Conservation (phyloP, 2,113 vertebrate species). For the Passer domesticus region DNA sequence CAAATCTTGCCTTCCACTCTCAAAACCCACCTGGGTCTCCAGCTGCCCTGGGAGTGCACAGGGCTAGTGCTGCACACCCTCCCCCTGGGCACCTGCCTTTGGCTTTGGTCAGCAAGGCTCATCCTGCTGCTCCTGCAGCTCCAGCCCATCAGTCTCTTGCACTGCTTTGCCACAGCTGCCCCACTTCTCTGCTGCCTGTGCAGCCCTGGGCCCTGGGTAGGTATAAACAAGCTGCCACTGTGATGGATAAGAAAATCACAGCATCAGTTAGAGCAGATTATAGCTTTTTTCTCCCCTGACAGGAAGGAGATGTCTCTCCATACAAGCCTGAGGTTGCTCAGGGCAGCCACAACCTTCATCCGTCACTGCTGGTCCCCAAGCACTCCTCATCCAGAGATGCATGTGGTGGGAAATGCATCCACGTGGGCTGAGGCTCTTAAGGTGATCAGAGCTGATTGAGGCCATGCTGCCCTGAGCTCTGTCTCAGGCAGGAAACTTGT, state of each 20-base stretch:
- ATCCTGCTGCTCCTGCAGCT: not conserved
- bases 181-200: not conserved
- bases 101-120: not conserved
- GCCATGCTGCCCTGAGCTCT: rapidly evolving
- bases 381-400: not conserved
- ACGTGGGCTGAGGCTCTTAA: not conserved
- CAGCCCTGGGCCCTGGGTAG: not conserved
- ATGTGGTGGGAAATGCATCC: not conserved
- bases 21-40: not conserved
- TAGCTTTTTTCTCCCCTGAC: not conserved
- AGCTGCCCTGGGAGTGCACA: no score
- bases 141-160: not conserved
- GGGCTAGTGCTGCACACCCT: not conserved
- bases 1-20: not conserved
- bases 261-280: not conserved
- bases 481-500: not conserved
- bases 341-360: not conserved
- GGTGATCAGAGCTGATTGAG: not conserved
- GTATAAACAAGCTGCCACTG: not conserved
- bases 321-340: not conserved
- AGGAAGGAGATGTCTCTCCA: not conserved
- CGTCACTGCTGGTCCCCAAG: not conserved
- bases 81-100: not conserved
- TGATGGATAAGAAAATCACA: constrained; percentile 11
- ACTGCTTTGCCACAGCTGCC: not conserved